Conservation (phyloP, 2,113 vertebrate genomes). For the Drymodes brunneopygia region DNA sequence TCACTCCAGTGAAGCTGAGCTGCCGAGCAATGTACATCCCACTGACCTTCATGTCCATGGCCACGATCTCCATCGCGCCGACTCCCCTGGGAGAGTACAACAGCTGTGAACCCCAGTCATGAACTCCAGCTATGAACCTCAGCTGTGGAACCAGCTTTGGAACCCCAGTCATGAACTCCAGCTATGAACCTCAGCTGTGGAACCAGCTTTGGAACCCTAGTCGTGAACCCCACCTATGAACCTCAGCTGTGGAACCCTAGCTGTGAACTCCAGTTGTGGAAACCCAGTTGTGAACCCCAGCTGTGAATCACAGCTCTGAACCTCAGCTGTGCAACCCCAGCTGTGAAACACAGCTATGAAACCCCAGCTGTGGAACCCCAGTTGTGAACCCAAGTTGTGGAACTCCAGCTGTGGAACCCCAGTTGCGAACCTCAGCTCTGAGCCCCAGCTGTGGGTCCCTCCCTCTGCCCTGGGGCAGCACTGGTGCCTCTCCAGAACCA, state of each 20-base stretch:
- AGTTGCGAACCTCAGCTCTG: background rate
- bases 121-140: background rate
- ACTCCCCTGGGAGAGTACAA: constrained; percentile 78
- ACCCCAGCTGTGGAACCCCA: background rate
- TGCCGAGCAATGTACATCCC: constrained; percentile 99
- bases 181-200: background rate
- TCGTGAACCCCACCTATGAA: background rate
- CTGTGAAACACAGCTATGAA: background rate
- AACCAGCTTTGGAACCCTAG: background rate
- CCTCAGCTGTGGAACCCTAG: background rate
- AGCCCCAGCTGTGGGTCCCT: background rate
- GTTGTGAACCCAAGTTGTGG: background rate
- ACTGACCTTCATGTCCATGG: constrained; percentile 99
- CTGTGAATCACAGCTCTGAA: too few relatives aligned
- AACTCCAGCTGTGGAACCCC: background rate
- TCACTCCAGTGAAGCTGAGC: constrained; percentile 96
- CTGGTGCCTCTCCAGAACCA: background rate
- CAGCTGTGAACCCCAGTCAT: background rate
- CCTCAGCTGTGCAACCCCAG: background rate
- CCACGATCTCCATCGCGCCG: constrained; percentile 98
- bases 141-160: accelerated
- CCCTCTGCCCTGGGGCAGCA: background rate
- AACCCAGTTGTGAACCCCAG: background rate
- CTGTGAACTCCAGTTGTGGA: accelerated
- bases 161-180: background rate